Conservation (phyloP, 2,888 invertebrate species). For the Drosophila mimetica region DNA sequence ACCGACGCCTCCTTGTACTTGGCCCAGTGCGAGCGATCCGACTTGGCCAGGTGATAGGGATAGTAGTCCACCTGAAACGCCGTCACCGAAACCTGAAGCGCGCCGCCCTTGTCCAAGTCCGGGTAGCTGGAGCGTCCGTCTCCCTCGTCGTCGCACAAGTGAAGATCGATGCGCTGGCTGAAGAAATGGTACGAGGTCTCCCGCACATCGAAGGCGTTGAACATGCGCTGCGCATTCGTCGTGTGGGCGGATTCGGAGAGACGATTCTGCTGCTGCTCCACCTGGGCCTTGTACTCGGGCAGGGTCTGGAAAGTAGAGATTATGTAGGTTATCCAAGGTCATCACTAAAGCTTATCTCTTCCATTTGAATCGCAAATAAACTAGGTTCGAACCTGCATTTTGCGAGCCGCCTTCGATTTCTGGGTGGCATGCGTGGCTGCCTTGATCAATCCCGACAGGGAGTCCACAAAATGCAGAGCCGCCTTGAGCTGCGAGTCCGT, state of each 20-base stretch:
- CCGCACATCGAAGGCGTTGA: constrained; percentile 95
- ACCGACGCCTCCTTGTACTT: constrained; percentile 91
- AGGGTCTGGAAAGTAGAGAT: constrained; percentile 84
- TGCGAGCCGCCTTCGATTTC: constrained; percentile 92
- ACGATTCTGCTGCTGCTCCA: constrained; percentile 86
- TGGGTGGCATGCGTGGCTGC: constrained; percentile 91
- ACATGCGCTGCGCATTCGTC: constrained; percentile 87
- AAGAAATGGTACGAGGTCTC: constrained; percentile 99
- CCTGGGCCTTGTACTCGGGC: constrained; percentile 90
- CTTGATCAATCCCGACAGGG: constrained; percentile 92
- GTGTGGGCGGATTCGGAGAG: constrained; percentile 81
- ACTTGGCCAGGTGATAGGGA: constrained; percentile 97
- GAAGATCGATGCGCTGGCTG: constrained; percentile 96
- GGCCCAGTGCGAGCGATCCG: constrained; percentile 95
- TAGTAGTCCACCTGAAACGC: constrained; percentile 96
- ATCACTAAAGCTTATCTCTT: too few relatives aligned
- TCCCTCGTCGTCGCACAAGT: constrained; percentile 97
- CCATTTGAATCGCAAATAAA: too few relatives aligned
- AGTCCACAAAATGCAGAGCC: constrained; percentile 94
- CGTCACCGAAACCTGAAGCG: constrained; percentile 94
- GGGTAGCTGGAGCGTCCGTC: constrained; percentile 93
- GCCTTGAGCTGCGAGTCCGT: constrained; percentile 98
- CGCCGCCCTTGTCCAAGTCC: constrained; percentile 94
- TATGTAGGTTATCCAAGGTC: neutral
- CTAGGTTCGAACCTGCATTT: constrained; percentile 92